Conservation (phyloP, 2,113 vertebrate species). For the Semicossyphus pulcher region DNA sequence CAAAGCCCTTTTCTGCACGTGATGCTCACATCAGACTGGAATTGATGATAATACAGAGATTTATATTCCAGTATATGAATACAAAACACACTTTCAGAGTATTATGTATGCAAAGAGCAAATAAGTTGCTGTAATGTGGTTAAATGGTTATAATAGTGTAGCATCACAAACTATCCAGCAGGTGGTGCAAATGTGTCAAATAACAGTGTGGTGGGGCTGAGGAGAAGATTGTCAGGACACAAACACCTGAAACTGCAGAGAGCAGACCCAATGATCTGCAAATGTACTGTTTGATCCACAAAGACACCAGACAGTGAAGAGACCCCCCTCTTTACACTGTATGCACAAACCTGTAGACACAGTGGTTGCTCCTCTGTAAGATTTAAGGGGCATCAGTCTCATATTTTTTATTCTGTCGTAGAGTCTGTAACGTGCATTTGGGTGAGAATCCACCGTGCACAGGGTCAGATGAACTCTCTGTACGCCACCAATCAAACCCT, state of each 20-base stretch:
- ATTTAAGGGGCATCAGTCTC: neutral
- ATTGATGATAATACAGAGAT: too few relatives aligned
- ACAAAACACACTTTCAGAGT: too few relatives aligned
- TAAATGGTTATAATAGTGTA: slow-evolving; percentile 17
- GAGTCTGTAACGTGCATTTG: neutral
- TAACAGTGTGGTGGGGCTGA: neutral
- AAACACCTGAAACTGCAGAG: too few relatives aligned
- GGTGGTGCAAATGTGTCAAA: slow-evolving; percentile 27
- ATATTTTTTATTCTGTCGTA: neutral
- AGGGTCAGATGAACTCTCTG: slow-evolving; percentile 14
- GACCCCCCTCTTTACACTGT: neutral
- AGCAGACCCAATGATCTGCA: slow-evolving; percentile 13
- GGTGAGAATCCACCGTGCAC: slow-evolving; percentile 15
- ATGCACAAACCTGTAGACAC: neutral
- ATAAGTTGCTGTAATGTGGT: too few relatives aligned
- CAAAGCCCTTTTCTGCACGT: too few relatives aligned
- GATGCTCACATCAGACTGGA: too few relatives aligned
- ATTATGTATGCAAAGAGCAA: too few relatives aligned
- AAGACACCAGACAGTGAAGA: slow-evolving; percentile 3
- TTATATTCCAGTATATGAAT: too few relatives aligned
- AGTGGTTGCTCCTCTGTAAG: neutral
- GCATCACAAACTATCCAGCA: slow-evolving; percentile 32
- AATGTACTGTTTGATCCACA: neutral
- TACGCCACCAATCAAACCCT: slow-evolving; percentile 25
- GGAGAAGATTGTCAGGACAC: neutral